phyloP scores from a whole-genome alignment of 2,797 vertebrate genomes.

The Myotis pilosus region DNA sequence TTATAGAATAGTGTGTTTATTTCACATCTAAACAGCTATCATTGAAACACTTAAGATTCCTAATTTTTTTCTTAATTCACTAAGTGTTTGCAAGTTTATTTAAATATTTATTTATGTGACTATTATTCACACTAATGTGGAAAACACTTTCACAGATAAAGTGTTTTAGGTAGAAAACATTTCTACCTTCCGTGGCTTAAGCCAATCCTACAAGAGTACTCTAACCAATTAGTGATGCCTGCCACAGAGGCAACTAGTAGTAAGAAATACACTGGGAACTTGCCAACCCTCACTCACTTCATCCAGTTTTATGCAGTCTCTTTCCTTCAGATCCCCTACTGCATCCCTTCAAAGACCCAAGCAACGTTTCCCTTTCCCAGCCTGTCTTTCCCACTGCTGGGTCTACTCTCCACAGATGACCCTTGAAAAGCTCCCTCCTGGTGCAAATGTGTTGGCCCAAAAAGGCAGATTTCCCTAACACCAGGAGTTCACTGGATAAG shows the following conservation, averaged over 20 bases:
- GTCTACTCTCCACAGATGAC: not conserved
- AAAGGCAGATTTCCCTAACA: conserved; percentile 10
- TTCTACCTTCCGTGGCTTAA: not conserved
- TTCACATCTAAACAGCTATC: conserved; percentile 1
- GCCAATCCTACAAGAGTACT: not conserved
- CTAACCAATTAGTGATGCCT: not conserved
- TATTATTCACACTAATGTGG: not conserved
- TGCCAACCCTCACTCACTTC: not conserved
- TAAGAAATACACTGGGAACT: not conserved
- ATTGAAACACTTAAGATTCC: not conserved
- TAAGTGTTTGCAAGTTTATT: conserved; percentile 23
- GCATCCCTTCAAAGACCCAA: not conserved
- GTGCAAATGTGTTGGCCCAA: not conserved
- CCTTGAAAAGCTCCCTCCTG: not conserved
- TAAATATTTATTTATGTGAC: conserved; percentile 19
- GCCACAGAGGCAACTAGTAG: not conserved
- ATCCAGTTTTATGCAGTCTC: not conserved
- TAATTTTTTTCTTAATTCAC: not conserved
- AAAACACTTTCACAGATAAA: conserved; percentile 10
- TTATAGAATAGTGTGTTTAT: not conserved
- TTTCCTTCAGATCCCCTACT: not conserved
- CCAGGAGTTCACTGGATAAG: not conserved
- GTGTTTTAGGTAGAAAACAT: conserved; percentile 10
- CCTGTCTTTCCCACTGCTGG: not conserved
- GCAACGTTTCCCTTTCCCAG: not conserved